phyloP scores from a whole-genome alignment of 2,888 invertebrate genomes.

The Drosophila histrio region DNA sequence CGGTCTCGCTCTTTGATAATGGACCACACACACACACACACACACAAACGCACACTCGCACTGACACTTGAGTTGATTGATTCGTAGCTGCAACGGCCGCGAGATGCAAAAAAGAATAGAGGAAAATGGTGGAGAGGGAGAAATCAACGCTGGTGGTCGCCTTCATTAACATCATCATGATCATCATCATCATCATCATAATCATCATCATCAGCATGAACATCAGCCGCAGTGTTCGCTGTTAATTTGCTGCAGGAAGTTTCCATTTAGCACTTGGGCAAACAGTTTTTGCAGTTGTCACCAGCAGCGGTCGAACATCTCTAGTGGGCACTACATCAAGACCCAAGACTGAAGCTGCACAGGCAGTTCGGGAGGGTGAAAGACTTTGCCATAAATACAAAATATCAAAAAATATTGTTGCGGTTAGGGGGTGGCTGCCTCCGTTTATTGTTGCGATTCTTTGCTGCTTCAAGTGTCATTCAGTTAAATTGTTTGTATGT shows the following conservation, averaged over 20 bases:
- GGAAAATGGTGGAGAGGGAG: conserved; percentile 2
- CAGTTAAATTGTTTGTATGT: conserved; percentile 80
- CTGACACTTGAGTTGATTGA: conserved; percentile 78
- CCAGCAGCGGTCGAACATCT: conserved; percentile 49
- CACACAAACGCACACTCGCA: conserved; percentile 9
- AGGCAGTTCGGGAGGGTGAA: not conserved
- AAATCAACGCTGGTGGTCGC: conserved; percentile 69
- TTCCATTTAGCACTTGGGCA: conserved; percentile 78
- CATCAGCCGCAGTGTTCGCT: conserved; percentile 32
- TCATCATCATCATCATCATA: not conserved
- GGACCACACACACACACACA: conserved; percentile 67
- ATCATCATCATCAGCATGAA: not conserved
- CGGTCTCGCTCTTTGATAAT: conserved; percentile 71
- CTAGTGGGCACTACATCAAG: conserved; percentile 67
- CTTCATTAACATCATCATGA: not conserved
- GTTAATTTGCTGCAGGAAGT: conserved; percentile 78
- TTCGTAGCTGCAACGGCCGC: conserved; percentile 67
- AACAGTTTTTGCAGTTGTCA: conserved; percentile 77
- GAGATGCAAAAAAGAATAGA: conserved; percentile 64
- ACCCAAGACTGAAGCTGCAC: not conserved
- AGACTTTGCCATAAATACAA: conserved; percentile 71
- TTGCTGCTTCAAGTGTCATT: conserved; percentile 70
- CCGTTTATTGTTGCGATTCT: conserved; percentile 55
- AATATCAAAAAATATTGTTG: conserved; percentile 67
- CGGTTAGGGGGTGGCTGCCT: conserved; percentile 48